Evolutionary conservation across 1,140 invertebrate species (phyloP).

Genomic region (Oscheius sp.): DNA sequence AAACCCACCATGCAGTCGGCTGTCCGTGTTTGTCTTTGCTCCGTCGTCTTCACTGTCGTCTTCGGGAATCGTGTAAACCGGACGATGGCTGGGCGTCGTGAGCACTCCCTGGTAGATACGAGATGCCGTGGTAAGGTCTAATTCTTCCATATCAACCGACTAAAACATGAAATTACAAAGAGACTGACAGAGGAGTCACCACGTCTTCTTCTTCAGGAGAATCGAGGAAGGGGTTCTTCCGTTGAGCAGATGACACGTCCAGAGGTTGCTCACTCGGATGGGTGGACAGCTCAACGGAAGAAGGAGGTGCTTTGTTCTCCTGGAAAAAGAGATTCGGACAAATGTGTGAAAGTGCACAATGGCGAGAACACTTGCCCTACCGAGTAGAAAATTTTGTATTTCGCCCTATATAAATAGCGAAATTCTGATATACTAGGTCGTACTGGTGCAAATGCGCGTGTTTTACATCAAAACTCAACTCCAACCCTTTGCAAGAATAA

Average conservation of each 20-base stretch:
- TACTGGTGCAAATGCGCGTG: no score
- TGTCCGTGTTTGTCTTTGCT: conserved; percentile 43
- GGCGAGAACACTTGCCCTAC: no score
- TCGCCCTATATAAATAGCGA: no score
- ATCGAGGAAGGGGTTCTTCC: conserved; percentile 50
- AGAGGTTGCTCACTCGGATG: neutral
- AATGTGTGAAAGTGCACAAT: no score
- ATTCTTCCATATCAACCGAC: conserved; percentile 53
- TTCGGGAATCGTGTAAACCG: conserved; percentile 60
- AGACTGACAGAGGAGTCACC: conserved; percentile 3
- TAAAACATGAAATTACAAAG: conserved; percentile 25
- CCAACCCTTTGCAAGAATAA: no score
- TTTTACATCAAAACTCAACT: no score
- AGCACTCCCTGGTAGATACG: conserved; percentile 7
- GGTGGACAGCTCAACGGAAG: neutral
- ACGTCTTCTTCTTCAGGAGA: conserved; percentile 50
- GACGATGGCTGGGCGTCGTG: conserved; percentile 47
- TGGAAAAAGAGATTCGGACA: no score
- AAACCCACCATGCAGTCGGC: neutral
- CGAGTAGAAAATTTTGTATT: no score
- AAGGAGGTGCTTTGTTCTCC: no score
- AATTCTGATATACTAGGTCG: no score
- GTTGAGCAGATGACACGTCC: neutral
- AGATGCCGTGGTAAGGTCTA: conserved; percentile 10
- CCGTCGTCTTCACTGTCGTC: conserved; percentile 51